Conservation (phyloP, 1,140 invertebrate species). For the Gerris buenoi region DNA sequence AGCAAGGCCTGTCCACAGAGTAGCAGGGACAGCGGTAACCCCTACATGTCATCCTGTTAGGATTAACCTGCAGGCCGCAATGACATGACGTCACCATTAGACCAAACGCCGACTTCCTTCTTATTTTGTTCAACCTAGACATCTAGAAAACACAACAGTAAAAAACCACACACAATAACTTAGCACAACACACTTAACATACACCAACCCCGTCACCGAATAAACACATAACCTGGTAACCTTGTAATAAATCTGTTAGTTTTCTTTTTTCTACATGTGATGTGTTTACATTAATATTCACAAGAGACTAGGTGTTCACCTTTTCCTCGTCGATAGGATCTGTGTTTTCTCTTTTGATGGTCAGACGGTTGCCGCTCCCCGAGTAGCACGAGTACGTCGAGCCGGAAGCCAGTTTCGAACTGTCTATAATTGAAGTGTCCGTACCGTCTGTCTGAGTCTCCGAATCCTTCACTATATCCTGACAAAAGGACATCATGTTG, state of each 20-base stretch:
- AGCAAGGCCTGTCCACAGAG: conserved; percentile 67
- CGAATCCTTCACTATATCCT: background rate
- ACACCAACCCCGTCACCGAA: background rate
- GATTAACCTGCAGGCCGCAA: conserved; percentile 73
- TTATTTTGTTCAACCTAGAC: conserved; percentile 31
- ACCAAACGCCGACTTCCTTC: conserved; percentile 32
- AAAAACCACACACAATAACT: background rate
- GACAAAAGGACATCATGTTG: background rate
- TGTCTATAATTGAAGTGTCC: background rate
- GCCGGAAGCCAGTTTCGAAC: conserved; percentile 49
- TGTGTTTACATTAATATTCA: too few species aligned
- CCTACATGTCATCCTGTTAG: conserved; percentile 79
- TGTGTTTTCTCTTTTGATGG: conserved; percentile 51
- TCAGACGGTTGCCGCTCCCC: conserved; percentile 62
- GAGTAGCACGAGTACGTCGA: conserved; percentile 62
- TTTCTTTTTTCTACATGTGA: too few species aligned
- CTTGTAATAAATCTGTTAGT: too few species aligned
- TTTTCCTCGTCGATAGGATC: conserved; percentile 30
- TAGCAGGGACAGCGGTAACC: conserved; percentile 87
- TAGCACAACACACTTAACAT: too few species aligned
- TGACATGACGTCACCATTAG: conserved; percentile 76
- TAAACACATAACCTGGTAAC: background rate
- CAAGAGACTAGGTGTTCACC: conserved; percentile 7
- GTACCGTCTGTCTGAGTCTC: background rate
- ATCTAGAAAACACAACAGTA: conserved; percentile 20